phyloP scores from a whole-genome alignment of 1,140 invertebrate genomes.

The Trinorchestia longiramus region DNA sequence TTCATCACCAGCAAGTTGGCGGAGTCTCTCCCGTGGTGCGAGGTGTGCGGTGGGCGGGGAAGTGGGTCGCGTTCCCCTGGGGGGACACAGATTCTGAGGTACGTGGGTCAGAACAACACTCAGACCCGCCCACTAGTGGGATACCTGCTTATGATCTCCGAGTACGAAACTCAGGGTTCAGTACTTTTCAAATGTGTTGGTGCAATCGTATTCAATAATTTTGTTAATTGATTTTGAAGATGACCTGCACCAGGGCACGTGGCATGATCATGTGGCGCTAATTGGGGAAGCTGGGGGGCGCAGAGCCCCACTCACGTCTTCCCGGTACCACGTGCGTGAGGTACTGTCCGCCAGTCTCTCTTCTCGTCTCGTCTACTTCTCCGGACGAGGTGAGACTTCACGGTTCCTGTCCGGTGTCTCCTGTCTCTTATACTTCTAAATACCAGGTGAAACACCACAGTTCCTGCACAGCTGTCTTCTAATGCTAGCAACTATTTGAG shows the following conservation, averaged over 20 bases:
- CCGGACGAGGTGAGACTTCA: constrained; percentile 58
- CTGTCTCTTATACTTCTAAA: not conserved
- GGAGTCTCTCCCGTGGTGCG: constrained; percentile 64
- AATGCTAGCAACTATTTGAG: not conserved
- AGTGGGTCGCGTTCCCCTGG: constrained; percentile 65
- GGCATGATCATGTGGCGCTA: constrained; percentile 65
- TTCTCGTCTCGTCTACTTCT: constrained; percentile 60
- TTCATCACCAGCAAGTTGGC: constrained; percentile 62
- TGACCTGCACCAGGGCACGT: constrained; percentile 32
- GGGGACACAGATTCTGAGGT: constrained; percentile 44
- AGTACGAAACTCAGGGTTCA: not conserved
- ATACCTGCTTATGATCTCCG: not conserved
- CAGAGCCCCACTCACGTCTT: constrained; percentile 60
- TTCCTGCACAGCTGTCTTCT: not conserved
- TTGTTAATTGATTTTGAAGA: not conserved
- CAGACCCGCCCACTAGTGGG: too few relatives aligned
- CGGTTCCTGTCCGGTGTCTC: not conserved
- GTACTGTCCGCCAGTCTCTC: constrained; percentile 58
- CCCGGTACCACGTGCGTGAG: constrained; percentile 60
- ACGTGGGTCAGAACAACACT: not conserved
- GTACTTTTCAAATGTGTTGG: not conserved
- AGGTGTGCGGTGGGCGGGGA: constrained; percentile 61
- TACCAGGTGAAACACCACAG: not conserved
- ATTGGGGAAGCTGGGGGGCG: constrained; percentile 60
- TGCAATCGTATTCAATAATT: not conserved